phyloP scores from a whole-genome alignment of 1,140 invertebrate genomes.

The Drosophila mayri region DNA sequence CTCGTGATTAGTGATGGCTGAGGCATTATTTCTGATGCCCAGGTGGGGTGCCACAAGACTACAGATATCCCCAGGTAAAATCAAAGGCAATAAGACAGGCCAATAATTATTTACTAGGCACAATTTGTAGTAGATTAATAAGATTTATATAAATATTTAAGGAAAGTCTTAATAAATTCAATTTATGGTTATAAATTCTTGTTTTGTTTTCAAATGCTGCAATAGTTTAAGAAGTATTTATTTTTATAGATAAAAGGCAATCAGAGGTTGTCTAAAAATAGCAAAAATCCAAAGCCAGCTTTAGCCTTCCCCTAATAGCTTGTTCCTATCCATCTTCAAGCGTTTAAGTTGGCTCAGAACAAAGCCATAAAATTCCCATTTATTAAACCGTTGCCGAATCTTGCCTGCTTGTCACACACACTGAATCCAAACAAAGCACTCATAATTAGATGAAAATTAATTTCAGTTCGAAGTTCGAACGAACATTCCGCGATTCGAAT shows the following conservation, averaged over 20 bases:
- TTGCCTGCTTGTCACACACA: slow-evolving; percentile 39
- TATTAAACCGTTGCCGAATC: slow-evolving; percentile 26
- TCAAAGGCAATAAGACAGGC: not conserved
- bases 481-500: slow-evolving; percentile 37
- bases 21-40: slow-evolving; percentile 11
- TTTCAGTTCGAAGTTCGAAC: slow-evolving; percentile 28
- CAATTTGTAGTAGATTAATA: not conserved
- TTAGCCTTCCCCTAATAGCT: not conserved
- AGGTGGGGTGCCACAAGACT: slow-evolving; percentile 2
- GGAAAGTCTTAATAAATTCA: not conserved
- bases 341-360: not conserved
- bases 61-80: no score
- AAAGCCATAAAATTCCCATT: slow-evolving; percentile 26
- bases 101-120: not conserved
- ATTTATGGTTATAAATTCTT: not conserved
- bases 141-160: not conserved
- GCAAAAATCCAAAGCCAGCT: not conserved
- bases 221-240: not conserved
- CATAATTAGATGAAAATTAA: slow-evolving; percentile 75
- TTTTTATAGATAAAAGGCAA: not conserved
- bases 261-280: slow-evolving; percentile 6
- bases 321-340: not conserved
- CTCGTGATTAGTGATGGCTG: slow-evolving; percentile 25
- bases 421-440: slow-evolving; percentile 51
- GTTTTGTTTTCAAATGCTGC: no score